A percentile compares a stretch with the other conserved stretches of the same genome.
phyloP scores from a whole-genome alignment of 1,140 invertebrate species.

The Zophobas morio region DNA sequence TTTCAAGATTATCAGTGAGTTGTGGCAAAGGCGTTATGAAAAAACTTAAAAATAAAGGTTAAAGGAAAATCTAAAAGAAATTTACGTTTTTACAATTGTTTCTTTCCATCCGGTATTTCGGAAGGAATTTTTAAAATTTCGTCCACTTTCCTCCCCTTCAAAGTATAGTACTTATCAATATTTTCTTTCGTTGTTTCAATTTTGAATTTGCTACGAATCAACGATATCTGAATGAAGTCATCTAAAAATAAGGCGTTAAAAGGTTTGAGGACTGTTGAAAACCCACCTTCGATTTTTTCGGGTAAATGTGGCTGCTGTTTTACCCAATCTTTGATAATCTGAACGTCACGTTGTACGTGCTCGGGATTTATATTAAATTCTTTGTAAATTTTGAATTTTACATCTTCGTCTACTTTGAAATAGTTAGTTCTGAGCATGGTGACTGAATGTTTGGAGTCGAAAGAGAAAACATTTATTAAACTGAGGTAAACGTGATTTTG shows the following conservation, averaged over 20 bases:
- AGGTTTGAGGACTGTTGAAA: too few species aligned
- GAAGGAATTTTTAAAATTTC: not conserved
- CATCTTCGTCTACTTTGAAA: not conserved
- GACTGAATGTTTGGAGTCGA: not conserved
- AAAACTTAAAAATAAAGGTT: not conserved
- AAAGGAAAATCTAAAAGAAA: not conserved
- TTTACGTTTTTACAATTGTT: not conserved
- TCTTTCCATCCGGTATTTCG: not conserved
- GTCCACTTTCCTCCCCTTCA: not conserved
- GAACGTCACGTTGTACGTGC: conserved; percentile 6
- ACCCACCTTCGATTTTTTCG: not conserved
- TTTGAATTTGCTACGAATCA: conserved; percentile 20
- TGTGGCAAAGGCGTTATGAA: not conserved
- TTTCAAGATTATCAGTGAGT: conserved; percentile 4
- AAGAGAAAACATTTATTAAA: not conserved
- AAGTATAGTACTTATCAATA: conserved; percentile 29
- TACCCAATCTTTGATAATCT: conserved; percentile 11
- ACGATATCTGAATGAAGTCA: conserved; percentile 6
- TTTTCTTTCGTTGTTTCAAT: conserved; percentile 10
- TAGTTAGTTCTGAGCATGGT: conserved; percentile 6
- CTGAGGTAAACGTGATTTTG: not conserved
- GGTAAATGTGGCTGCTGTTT: conserved; percentile 27
- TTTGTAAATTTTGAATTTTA: not conserved
- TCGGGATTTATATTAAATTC: conserved; percentile 3
- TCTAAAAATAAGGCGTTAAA: not conserved